These are phyloP conservation scores for Catonia carolina DNA, from an alignment of 2,888 invertebrate genomes.

Conservation along the genomic window DNA sequence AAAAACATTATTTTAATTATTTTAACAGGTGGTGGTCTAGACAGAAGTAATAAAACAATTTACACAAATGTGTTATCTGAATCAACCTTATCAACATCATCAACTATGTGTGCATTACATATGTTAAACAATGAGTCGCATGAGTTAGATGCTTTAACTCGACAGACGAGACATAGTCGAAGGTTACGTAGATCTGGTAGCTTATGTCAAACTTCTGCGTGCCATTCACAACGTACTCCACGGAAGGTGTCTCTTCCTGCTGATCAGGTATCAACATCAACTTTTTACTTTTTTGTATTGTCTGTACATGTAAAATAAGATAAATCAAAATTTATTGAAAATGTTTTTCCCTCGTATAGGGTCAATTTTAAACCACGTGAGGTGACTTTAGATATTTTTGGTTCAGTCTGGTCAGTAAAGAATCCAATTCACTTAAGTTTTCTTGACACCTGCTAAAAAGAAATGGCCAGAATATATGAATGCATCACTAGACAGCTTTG, in stretches of 20 bases:
- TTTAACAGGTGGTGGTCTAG: conserved; percentile 7
- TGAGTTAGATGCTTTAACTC: conserved; percentile 40
- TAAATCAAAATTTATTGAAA: too few relatives aligned
- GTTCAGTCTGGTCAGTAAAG: too few relatives aligned
- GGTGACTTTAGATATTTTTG: too few relatives aligned
- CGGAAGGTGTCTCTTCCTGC: conserved; percentile 47
- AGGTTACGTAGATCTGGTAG: conserved; percentile 29
- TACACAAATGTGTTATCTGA: conserved; percentile 38
- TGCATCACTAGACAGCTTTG: too few relatives aligned
- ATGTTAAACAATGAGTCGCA: conserved; percentile 36
- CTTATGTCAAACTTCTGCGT: conserved; percentile 28
- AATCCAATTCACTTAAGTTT: too few relatives aligned
- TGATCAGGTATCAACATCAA: conserved; percentile 46
- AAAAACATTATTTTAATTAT: background rate
- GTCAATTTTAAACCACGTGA: too few relatives aligned
- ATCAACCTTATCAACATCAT: conserved; percentile 42
- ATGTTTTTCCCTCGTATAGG: too few relatives aligned
- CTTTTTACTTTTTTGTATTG: too few relatives aligned
- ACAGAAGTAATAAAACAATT: conserved; percentile 22
- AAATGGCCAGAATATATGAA: too few relatives aligned
- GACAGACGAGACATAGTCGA: conserved; percentile 32
- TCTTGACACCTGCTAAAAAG: too few relatives aligned
- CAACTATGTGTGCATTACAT: conserved; percentile 41
- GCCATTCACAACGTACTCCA: conserved; percentile 36
- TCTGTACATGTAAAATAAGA: too few relatives aligned